Conservation (phyloP, 2,113 vertebrate species). For the Colinus virginianus region DNA sequence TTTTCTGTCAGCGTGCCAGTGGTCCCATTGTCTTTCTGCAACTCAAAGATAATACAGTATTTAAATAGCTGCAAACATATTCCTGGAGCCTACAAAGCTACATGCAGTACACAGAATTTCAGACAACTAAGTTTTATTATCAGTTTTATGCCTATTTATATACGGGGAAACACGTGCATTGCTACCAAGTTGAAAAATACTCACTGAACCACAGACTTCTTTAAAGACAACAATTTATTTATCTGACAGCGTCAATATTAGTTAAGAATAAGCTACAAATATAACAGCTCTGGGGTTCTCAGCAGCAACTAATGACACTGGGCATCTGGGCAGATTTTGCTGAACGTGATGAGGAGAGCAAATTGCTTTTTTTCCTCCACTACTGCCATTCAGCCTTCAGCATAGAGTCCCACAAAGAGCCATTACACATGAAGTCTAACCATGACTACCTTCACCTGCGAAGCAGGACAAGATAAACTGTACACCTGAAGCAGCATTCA, state of each 20-base stretch:
- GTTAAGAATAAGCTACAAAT: background rate
- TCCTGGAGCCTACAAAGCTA: background rate
- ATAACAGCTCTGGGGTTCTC: background rate
- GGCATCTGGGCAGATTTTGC: background rate
- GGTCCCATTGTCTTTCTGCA: constrained; percentile 85
- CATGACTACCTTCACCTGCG: background rate
- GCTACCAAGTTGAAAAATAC: background rate
- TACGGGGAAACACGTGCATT: background rate
- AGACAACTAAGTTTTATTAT: background rate
- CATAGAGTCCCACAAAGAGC: background rate
- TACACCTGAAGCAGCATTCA: background rate
- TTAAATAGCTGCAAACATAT: constrained; percentile 25
- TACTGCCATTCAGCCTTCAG: background rate
- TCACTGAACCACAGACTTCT: background rate
- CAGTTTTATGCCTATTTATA: background rate
- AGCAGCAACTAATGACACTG: background rate
- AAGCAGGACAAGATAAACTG: background rate
- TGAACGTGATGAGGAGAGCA: background rate
- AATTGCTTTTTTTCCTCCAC: background rate
- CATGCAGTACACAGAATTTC: background rate
- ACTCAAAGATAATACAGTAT: constrained; percentile 63
- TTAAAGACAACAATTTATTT: background rate
- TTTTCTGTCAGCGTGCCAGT: constrained; percentile 80
- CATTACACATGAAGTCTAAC: background rate
- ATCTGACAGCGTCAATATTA: background rate